Percentiles rank a stretch among this genome's conserved stretches.
These are phyloP conservation scores for Lampris incognitus DNA, from an alignment of 2,113 vertebrate genomes.

Conservation along the genomic window DNA sequence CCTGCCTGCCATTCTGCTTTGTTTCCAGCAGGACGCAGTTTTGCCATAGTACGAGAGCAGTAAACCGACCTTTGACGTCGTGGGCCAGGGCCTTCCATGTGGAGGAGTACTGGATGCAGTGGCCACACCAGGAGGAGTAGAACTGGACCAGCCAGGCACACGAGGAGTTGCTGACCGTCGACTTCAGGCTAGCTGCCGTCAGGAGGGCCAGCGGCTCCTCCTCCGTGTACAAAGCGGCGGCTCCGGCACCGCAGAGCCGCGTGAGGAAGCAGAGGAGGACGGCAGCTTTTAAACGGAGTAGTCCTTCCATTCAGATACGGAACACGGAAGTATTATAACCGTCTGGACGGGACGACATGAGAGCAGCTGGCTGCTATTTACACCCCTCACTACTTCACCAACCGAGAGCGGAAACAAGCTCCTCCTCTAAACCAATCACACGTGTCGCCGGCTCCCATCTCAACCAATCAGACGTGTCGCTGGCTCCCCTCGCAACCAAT, in stretches of 20 bases:
- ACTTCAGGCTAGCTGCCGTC: conserved; percentile 79
- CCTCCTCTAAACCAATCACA: too few species aligned
- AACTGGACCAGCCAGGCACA: conserved; percentile 95
- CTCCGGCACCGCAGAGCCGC: background rate
- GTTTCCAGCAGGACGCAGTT: too few species aligned
- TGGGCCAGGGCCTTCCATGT: conserved; percentile 90
- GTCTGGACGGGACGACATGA: too few species aligned
- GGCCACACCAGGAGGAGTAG: conserved; percentile 95
- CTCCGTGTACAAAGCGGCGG: conserved; percentile 84
- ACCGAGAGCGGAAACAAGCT: too few species aligned
- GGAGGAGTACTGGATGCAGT: conserved; percentile 93
- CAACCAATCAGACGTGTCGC: too few species aligned
- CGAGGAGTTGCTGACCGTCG: conserved; percentile 85
- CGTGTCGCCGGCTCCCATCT: too few species aligned
- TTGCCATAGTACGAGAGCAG: background rate
- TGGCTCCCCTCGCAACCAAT: too few species aligned
- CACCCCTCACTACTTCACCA: too few species aligned
- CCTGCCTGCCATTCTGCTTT: too few species aligned
- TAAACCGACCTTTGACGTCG: conserved; percentile 89
- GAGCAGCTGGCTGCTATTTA: too few species aligned
- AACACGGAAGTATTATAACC: too few species aligned
- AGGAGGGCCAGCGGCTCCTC: conserved; percentile 88
- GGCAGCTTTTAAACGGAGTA: conserved; percentile 47
- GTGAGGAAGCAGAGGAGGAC: conserved; percentile 27
- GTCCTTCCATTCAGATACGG: background rate